Evolutionary conservation across 2,888 invertebrate genomes (phyloP).

Genomic region (Mellilla xanthometata): DNA sequence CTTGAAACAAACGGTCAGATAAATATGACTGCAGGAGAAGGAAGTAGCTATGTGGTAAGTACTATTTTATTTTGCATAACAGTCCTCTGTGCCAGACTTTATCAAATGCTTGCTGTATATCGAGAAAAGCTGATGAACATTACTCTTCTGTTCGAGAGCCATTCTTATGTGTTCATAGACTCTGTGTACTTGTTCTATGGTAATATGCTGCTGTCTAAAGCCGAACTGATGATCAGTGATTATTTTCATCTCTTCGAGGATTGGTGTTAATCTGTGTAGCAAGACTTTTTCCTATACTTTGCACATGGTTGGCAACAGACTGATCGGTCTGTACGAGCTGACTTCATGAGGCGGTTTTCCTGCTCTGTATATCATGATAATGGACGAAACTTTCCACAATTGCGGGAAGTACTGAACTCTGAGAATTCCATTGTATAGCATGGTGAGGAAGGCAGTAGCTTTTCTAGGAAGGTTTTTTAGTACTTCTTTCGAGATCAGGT

Average conservation of each 20-base stretch:
- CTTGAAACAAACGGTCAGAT: slow-evolving; percentile 11
- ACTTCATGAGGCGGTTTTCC: slow-evolving; percentile 9
- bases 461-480: slow-evolving; percentile 14
- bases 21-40: slow-evolving; percentile 18
- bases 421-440: slow-evolving; percentile 7
- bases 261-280: slow-evolving; percentile 3
- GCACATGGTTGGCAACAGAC: slow-evolving; percentile 13
- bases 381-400: slow-evolving; percentile 13
- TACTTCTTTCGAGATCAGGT: slow-evolving; percentile 6
- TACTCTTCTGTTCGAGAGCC: slow-evolving; percentile 7
- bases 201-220: slow-evolving; percentile 1
- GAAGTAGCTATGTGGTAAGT: slow-evolving; percentile 6
- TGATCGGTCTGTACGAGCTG: slow-evolving; percentile 14
- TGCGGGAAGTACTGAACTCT: slow-evolving; percentile 5
- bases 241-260: not conserved
- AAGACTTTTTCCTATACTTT: slow-evolving; percentile 16
- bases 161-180: slow-evolving; percentile 3
- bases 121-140: slow-evolving; percentile 11
- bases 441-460: not conserved
- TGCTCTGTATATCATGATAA: slow-evolving; percentile 13
- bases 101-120: slow-evolving; percentile 28
- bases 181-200: slow-evolving; percentile 5
- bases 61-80: slow-evolving; percentile 20
- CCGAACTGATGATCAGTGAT: slow-evolving; percentile 18
- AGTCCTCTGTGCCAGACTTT: slow-evolving; percentile 31